A percentile compares a stretch with the other conserved stretches of the same genome.
Conservation (phyloP, 2,888 invertebrate species). For the Amiota minor region DNA sequence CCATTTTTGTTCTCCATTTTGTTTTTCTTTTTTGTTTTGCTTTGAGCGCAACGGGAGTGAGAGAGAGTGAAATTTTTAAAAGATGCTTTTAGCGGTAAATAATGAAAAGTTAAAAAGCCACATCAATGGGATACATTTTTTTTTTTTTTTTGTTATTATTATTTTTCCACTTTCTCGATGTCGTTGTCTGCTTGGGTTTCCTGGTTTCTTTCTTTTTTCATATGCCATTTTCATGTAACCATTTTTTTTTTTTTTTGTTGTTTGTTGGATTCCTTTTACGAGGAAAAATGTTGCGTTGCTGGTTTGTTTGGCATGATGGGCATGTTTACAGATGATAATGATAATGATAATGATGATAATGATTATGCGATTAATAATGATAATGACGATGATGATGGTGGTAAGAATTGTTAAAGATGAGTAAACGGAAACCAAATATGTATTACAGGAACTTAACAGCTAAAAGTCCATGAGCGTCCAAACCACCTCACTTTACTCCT, state of each 20-base stretch:
- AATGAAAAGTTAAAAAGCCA: slow-evolving; percentile 75
- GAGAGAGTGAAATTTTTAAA: slow-evolving; percentile 68
- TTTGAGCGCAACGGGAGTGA: background rate
- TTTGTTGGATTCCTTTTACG: slow-evolving; percentile 8
- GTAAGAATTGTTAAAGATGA: background rate
- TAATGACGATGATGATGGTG: slow-evolving; percentile 17
- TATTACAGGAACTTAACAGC: no score
- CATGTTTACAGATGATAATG: slow-evolving; percentile 22
- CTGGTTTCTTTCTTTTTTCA: slow-evolving; percentile 40
- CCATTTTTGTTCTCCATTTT: slow-evolving; percentile 58
- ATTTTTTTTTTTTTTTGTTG: slow-evolving; percentile 9
- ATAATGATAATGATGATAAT: no score
- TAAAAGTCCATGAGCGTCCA: no score
- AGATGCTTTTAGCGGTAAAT: slow-evolving; percentile 74
- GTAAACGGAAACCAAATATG: no score
- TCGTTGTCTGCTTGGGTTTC: slow-evolving; percentile 35
- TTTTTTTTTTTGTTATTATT: slow-evolving; percentile 49
- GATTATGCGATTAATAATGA: no score
- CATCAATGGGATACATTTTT: slow-evolving; percentile 70
- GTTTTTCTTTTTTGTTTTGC: slow-evolving; percentile 23
- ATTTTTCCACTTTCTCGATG: slow-evolving; percentile 33
- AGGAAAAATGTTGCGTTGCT: slow-evolving; percentile 35
- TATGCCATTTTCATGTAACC: background rate
- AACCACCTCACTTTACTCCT: no score
- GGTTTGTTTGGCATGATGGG: slow-evolving; percentile 37